These are phyloP conservation scores for Apamea monoglypha DNA, from an alignment of 2,888 invertebrate genomes.

Conservation along the genomic window DNA sequence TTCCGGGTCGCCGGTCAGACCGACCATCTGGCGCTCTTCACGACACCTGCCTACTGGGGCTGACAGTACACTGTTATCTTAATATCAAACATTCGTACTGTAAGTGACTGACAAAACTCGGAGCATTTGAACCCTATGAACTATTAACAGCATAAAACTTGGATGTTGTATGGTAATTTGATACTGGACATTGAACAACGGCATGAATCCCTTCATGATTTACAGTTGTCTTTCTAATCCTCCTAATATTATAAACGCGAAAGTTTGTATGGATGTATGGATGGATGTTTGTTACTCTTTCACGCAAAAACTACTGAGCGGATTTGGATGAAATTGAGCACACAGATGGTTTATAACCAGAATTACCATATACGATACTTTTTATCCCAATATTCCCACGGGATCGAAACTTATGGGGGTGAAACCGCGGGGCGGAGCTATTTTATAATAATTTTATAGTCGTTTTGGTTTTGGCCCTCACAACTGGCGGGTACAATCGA, in stretches of 20 bases:
- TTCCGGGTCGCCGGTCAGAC: conserved; percentile 72
- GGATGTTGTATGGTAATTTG: neutral
- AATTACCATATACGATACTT: no score
- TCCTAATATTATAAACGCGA: no score
- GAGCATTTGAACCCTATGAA: neutral
- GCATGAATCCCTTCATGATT: neutral
- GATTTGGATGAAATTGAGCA: no score
- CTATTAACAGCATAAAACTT: neutral
- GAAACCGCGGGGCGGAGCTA: no score
- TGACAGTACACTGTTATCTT: conserved; percentile 35
- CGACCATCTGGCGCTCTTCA: conserved; percentile 70
- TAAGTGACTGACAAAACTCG: neutral
- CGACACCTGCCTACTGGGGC: conserved; percentile 64
- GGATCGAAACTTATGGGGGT: no score
- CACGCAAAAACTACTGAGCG: no score
- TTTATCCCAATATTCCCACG: no score
- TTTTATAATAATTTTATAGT: neutral
- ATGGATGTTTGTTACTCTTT: no score
- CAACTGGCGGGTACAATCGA: neutral
- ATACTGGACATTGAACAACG: neutral
- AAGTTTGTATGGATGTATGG: no score
- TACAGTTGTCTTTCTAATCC: no score
- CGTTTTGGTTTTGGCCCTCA: neutral
- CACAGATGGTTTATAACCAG: no score
- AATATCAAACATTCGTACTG: conserved; percentile 3